Evolutionary conservation across 1,140 invertebrate genomes (phyloP).

Genomic region (Psilanteris sp.): DNA sequence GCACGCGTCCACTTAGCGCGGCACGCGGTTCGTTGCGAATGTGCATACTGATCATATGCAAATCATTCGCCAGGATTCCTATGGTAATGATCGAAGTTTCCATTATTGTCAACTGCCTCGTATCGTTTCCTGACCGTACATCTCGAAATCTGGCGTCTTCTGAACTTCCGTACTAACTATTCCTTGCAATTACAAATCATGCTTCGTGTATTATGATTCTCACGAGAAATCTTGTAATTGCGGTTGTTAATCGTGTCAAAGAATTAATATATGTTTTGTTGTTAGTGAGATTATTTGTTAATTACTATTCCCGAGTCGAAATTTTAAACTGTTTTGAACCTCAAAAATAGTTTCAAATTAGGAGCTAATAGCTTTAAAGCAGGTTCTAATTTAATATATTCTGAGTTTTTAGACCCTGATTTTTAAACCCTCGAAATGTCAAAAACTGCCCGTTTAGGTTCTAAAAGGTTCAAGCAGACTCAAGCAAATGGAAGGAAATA

Average conservation of each 20-base stretch:
- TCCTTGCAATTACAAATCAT: conserved; percentile 58
- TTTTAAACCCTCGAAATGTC: too few species aligned
- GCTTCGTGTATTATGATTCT: conserved; percentile 47
- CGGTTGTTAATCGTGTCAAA: conserved; percentile 58
- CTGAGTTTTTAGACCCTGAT: too few species aligned
- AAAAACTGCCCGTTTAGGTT: too few species aligned
- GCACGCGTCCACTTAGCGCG: conserved; percentile 69
- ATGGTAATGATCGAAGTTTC: conserved; percentile 66
- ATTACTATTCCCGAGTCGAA: too few species aligned
- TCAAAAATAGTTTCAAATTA: too few species aligned
- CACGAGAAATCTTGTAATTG: conserved; percentile 35
- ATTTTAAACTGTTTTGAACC: too few species aligned
- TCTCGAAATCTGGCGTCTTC: conserved; percentile 57
- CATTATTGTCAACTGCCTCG: conserved; percentile 65
- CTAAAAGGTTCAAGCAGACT: too few species aligned
- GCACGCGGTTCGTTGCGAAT: conserved; percentile 65
- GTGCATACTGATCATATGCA: conserved; percentile 67
- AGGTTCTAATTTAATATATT: too few species aligned
- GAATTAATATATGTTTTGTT: too few species aligned
- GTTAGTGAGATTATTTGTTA: too few species aligned
- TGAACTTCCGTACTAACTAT: conserved; percentile 62
- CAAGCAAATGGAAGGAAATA: too few species aligned
- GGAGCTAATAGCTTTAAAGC: too few species aligned
- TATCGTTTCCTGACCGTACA: conserved; percentile 60
- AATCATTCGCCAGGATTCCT: conserved; percentile 64